These are phyloP conservation scores for Drosophila prostipennis DNA, from an alignment of 2,888 invertebrate genomes.

Conservation along the genomic window DNA sequence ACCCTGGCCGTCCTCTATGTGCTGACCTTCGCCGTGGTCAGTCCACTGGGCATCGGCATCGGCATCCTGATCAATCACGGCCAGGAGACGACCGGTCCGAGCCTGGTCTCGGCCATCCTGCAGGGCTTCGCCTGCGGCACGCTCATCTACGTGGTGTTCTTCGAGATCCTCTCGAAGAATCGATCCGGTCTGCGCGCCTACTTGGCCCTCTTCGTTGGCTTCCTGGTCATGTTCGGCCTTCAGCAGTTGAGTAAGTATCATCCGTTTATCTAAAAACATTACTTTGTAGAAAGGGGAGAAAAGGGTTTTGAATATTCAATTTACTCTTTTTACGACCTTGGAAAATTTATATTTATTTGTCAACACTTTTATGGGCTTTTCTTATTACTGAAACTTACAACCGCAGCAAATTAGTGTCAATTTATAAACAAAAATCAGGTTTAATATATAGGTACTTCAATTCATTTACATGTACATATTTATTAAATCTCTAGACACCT, in stretches of 20 bases:
- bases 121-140: slow-evolving; percentile 97
- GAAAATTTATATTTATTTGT: not conserved
- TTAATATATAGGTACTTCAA: not conserved
- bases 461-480: not conserved
- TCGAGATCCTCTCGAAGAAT: slow-evolving; percentile 91
- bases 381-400: not conserved
- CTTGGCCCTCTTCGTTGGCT: slow-evolving; percentile 88
- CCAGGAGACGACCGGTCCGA: slow-evolving; percentile 86
- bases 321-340: too few species aligned
- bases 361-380: not conserved
- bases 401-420: not conserved
- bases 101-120: slow-evolving; percentile 87
- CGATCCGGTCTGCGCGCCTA: slow-evolving; percentile 88
- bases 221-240: slow-evolving; percentile 89
- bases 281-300: too few species aligned
- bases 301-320: too few species aligned
- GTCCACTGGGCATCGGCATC: slow-evolving; percentile 89
- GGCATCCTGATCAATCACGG: slow-evolving; percentile 89
- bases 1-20: slow-evolving; percentile 88
- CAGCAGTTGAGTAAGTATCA: slow-evolving; percentile 83
- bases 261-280: too few species aligned
- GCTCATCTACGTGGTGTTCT: slow-evolving; percentile 96
- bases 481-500: not conserved
- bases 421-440: not conserved
- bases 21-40: slow-evolving; percentile 91